Evolutionary conservation across 2,888 invertebrate species (phyloP), one percentile per base, ranked within the genome.

Genomic region (Branchipolynoe longqiensis): DNA sequence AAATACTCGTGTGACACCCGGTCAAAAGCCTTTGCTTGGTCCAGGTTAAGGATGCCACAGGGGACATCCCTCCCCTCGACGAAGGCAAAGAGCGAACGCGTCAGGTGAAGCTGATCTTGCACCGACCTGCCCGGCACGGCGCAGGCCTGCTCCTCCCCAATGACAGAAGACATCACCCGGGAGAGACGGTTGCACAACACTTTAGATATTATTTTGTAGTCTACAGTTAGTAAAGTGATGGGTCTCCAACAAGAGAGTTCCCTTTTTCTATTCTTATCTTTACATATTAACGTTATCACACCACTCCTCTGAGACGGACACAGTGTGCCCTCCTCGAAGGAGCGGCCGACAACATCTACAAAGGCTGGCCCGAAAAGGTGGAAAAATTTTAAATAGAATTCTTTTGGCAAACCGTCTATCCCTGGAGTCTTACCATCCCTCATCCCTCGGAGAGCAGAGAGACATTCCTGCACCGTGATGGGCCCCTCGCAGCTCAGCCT

Each of bases 21-120:
- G n/a, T 78, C 78, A 41, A 54, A 78, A 48, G 78, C 78, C 25
- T 78, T 48, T 18, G 78, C 28, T 18, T 78, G 78, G 18, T 78
- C 78, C 12, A 78, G 48, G 3, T 25, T 54, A 0, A 41, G 12
- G 0, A 78, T 41, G 28, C 48, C 78, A 48, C 78, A 78, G n/a
- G 28, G 28, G 25, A 48, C 22, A 25, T 78, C 28, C n/a, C 25
- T 78, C 12, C 3, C 0, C 0, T 78, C 1, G 12, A 78, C 78
- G 28, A n/a, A 78, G 38, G 33, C 4, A 4, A 69, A 14, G 25
- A 54, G 54, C 0, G 41, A 54, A 12, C 78, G 4, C 1, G 48
- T 4, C 18, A 78, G 14, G 28, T 78, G 28, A 1, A 78, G 78
- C 1, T 54, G 54, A 78, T 78, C 78, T 31, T 12, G 18, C 3